A percentile compares a stretch with the other conserved stretches of the same genome.
Conservation (phyloP, 2,797 vertebrate species). For the Prionace glauca region DNA sequence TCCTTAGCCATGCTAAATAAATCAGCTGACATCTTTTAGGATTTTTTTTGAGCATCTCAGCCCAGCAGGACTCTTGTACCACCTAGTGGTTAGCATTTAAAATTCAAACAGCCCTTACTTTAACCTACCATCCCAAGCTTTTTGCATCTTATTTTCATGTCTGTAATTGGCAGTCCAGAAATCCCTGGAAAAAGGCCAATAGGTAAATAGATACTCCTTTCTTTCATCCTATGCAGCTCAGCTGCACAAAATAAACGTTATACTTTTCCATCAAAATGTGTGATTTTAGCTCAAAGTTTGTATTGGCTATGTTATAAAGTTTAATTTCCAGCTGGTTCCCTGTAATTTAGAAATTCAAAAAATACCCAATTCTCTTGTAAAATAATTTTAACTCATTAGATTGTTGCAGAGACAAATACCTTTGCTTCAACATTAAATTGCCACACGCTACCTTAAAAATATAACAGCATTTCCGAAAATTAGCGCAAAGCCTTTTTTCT, state of each 20-base stretch:
- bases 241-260: neutral
- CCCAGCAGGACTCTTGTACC: neutral
- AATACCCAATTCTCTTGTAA: neutral
- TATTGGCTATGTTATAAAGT: neutral
- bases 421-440: neutral
- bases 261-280: neutral
- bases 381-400: neutral
- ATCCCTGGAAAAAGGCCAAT: too few species aligned
- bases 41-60: neutral
- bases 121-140: neutral
- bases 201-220: neutral
- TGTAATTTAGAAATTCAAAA: neutral
- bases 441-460: neutral
- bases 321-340: neutral
- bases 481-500: neutral
- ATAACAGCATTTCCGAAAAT: neutral
- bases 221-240: neutral
- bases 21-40: neutral
- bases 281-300: neutral
- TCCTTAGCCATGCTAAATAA: neutral
- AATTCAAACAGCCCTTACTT: neutral
- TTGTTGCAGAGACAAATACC: neutral
- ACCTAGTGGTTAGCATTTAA: slow-evolving; percentile 15
- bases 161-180: neutral
- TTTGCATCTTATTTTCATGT: neutral